A percentile compares a stretch with the other conserved stretches of the same genome.
Evolutionary conservation across 2,113 vertebrate species (phyloP).

Genomic region (Channa maculata): DNA sequence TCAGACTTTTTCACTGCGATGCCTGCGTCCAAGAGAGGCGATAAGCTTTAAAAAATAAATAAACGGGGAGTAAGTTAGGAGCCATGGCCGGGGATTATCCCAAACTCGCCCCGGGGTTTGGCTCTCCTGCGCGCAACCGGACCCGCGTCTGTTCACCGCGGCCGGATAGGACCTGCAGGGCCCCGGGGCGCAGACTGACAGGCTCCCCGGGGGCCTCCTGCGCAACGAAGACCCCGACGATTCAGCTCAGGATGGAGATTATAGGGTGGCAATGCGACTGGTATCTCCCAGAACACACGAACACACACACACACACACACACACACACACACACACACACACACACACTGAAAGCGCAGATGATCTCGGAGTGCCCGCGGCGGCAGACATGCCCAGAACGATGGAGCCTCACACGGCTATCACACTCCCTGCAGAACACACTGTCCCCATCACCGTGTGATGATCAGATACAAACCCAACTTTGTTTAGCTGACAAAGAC

Average conservation of each 20-base stretch:
- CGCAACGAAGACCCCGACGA: conserved; percentile 14
- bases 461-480: conserved; percentile 68
- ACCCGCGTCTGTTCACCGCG: conserved; percentile 70
- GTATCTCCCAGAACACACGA: conserved; percentile 75
- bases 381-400: conserved; percentile 42
- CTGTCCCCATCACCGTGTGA: conserved; percentile 63
- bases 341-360: conserved; percentile 27
- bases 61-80: conserved; percentile 51
- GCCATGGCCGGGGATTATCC: conserved; percentile 77
- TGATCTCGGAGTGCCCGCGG: conserved; percentile 61
- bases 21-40: conserved; percentile 62
- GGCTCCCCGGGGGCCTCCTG: conserved; percentile 53
- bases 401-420: conserved; percentile 68
- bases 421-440: conserved; percentile 61
- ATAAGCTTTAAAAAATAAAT: conserved; percentile 63
- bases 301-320: conserved; percentile 47
- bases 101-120: conserved; percentile 70
- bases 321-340: conserved; percentile 14
- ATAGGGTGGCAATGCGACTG: conserved; percentile 69
- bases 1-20: conserved; percentile 47
- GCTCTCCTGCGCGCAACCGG: conserved; percentile 61
- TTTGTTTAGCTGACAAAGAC: conserved; percentile 74
- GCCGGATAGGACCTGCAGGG: conserved; percentile 59
- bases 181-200: conserved; percentile 73
- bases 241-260: conserved; percentile 72